These are phyloP conservation scores for Dysidea cf. avara DNA, from an alignment of 37 sponge, comb jelly and placozoan species.

Conservation along the genomic window DNA sequence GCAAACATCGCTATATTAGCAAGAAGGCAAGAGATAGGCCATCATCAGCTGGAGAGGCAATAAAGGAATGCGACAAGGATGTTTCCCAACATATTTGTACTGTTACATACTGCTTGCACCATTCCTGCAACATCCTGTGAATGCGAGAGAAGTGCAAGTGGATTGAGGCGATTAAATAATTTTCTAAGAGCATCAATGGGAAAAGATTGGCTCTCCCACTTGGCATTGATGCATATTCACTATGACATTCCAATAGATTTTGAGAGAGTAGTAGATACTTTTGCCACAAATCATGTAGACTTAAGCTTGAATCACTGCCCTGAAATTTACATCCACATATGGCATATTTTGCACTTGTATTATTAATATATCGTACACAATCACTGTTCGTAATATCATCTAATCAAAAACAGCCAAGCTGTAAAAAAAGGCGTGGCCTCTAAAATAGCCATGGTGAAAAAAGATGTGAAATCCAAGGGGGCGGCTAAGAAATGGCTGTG, in stretches of 20 bases:
- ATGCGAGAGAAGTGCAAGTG: conserved; percentile 1
- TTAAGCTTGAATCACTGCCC: conserved; percentile 4
- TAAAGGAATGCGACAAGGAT: neutral
- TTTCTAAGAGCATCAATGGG: conserved; percentile 12
- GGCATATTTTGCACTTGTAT: no score
- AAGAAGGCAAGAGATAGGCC: neutral
- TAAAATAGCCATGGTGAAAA: no score
- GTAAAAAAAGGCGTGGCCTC: no score
- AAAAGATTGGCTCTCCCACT: conserved; percentile 1
- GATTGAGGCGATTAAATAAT: conserved; percentile 15
- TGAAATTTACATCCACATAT: no score
- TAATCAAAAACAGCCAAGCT: no score
- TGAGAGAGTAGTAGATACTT: conserved; percentile 7
- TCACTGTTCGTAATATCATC: no score
- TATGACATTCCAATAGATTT: conserved; percentile 14
- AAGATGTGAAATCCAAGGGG: no score
- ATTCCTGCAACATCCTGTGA: conserved; percentile 10
- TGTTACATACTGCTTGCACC: conserved; percentile 10
- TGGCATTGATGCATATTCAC: no score
- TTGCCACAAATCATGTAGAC: conserved; percentile 4
- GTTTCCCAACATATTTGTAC: neutral
- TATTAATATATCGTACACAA: no score
- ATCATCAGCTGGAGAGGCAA: conserved; percentile 2
- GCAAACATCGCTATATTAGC: neutral
- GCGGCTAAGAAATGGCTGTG: no score